Evolutionary conservation across 2,888 invertebrate genomes (phyloP).

Genomic region (Chloroclysta siterata): DNA sequence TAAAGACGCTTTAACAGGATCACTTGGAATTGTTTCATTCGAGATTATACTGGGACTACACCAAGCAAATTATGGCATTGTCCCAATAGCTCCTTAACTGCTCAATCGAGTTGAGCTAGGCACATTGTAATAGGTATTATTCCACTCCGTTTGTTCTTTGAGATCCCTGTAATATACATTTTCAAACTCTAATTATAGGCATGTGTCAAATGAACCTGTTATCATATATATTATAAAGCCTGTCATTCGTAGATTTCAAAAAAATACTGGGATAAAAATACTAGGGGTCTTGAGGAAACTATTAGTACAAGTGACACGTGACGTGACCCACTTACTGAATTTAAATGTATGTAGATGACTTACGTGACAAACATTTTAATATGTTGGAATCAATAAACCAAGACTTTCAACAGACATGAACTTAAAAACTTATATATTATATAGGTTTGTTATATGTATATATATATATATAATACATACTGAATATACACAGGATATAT

Average conservation of each 20-base stretch:
- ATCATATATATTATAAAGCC: too few species aligned
- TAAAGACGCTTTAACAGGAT: not conserved
- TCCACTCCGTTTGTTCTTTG: not conserved
- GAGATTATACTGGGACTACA: not conserved
- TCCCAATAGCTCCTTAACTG: not conserved
- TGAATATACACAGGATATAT: too few species aligned
- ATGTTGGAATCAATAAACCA: not conserved
- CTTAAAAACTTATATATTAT: too few species aligned
- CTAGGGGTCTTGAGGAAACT: too few species aligned
- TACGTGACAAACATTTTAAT: conserved; percentile 12
- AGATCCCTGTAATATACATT: not conserved
- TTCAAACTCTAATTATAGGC: too few species aligned
- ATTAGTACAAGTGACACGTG: not conserved
- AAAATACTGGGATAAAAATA: too few species aligned
- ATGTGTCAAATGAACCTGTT: too few species aligned
- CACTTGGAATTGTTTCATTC: not conserved
- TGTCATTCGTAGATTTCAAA: too few species aligned
- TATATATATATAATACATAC: too few species aligned
- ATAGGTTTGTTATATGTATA: too few species aligned
- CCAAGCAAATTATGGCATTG: not conserved
- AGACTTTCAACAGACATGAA: not conserved
- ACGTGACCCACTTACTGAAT: conserved; percentile 4
- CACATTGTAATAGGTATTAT: not conserved
- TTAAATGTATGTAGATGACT: conserved; percentile 2
- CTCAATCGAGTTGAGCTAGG: not conserved